A percentile compares a stretch with the other conserved stretches of the same genome.
Evolutionary conservation across 1,140 invertebrate genomes (phyloP).

Genomic region (Drosophila kanapiae): DNA sequence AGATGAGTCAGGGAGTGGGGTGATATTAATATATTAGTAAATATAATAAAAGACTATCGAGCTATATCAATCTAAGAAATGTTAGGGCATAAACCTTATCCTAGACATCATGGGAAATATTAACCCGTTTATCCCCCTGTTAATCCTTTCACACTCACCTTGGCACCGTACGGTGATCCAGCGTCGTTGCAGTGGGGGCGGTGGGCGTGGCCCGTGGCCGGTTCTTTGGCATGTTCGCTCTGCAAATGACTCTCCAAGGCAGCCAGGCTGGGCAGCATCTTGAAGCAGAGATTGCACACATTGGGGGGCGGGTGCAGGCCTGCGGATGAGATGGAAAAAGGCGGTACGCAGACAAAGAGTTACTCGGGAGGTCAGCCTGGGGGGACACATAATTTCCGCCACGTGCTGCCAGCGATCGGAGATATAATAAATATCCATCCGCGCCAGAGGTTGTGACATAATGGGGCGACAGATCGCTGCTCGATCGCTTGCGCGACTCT

Average conservation of each 20-base stretch:
- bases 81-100: too few species aligned
- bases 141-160: conserved; percentile 58
- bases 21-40: neutral
- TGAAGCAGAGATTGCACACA: conserved; percentile 99
- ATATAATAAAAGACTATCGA: too few species aligned
- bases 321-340: conserved; percentile 22
- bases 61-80: too few species aligned
- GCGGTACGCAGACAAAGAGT: conserved; percentile 33
- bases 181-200: conserved; percentile 51
- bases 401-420: conserved; percentile 48
- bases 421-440: conserved; percentile 79
- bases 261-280: conserved; percentile 98
- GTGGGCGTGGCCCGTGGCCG: conserved; percentile 40
- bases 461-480: conserved; percentile 62
- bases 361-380: conserved; percentile 27
- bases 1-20: neutral
- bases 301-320: conserved; percentile 78
- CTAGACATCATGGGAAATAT: neutral
- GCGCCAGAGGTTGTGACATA: conserved; percentile 77
- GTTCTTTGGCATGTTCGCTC: conserved; percentile 84
- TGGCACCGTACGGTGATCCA: conserved; percentile 57
- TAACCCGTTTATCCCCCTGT: neutral
- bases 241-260: conserved; percentile 98
- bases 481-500: conserved; percentile 47
- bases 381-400: conserved; percentile 52